Base-by-base conservation (phyloP, 2,888 invertebrate species). In the Caenorhabditis sp. region DNA sequence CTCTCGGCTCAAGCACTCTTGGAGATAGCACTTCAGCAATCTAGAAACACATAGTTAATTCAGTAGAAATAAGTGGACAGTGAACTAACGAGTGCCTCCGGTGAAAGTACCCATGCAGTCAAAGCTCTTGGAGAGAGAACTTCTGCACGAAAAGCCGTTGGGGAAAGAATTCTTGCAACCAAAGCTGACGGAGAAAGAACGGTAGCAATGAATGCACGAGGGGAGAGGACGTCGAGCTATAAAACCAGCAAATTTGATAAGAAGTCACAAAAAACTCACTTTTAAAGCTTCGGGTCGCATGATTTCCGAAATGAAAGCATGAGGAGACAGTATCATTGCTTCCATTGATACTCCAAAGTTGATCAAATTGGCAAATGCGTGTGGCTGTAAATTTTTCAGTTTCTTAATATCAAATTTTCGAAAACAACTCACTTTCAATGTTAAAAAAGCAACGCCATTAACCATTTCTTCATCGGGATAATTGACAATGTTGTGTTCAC, bases 191-290 rank as follows among this genome's bases (percentile, higher is more conserved):
- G 90, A 1, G 87, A 85, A 1, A 90, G 76, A 5, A 89, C 83
- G 13, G 90, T 88, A 8, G 90, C 89, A 35, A 90, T 83, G 69
- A 90, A 90, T 1, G 90, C 90, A 3, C 90, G 83, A 1, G 90
- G 90, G 5, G 85, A 84, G 0, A 89, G 74, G 1, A 87, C 80
- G 32, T 86, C 84, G 2, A 88, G 61, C 88, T 88, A 62, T n/a
- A n/a, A 65, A 84, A 51, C 22, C 35, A 1, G 40, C 40, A 40
- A 40, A n/a, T n/a, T n/a, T 40, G 40, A 2, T 40, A 40, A 13
- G 6, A 8, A 40, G 40, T 40, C 13, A 0, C 1, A 24, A 3
- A 18, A 40, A 20, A 50, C n/a, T 44, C 58, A 86, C 84, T 61
- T 74, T 82, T 9, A 88, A 67, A 28, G 86, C 88, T 78, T 88